Base-by-base conservation (phyloP, 2,888 invertebrate genomes). In the Scaptomyza tumidula region DNA sequence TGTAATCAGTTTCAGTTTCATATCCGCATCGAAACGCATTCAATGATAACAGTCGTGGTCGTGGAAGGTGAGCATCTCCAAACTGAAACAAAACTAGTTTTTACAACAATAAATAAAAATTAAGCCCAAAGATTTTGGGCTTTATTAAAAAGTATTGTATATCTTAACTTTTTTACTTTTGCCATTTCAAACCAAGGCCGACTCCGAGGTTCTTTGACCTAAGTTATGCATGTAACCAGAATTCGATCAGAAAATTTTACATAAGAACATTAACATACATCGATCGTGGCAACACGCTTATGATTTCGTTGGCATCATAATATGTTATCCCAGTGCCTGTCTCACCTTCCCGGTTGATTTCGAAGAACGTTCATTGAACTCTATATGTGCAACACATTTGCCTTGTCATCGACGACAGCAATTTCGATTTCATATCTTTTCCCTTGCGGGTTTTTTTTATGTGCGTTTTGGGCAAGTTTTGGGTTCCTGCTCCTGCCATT, bases 341-440 rank as follows among this genome's bases (percentile, higher is more conserved):
- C 29, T 55, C 53, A 19, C 16, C 49, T 44, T 58, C 24, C 49
- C 45, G n/a, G 41, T 41, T 41, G 16, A 10, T 39, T 39, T 43
- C 60, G 76, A 75, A 75, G 77, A 77, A 64, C 86, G 83, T 87
- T 88, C 82, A 74, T 82, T 82, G 88, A 88, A 65, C 75, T 60
- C 53, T 13, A 50, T 16, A 44, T 27, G 29, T 10, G n/a, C 13
- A 39, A 9, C 49, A 46, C 7, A 35, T 54, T 49, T 65, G 67
- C 53, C 49, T 52, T 61, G 69, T 59, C 70, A 68, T 60, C 61
- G 39, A 3, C 58, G 39, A 10, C 58, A 54, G 27, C 37, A 55
- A 50, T 66, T 41, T 65, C 67, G 61, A 48, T 52, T 69, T 59
- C 44, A 46, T 43, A 56, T 41, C n/a, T 31, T 48, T 33, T 45